phyloP scores from a whole-genome alignment of 2,113 vertebrate species.

The Sturnus vulgaris region DNA sequence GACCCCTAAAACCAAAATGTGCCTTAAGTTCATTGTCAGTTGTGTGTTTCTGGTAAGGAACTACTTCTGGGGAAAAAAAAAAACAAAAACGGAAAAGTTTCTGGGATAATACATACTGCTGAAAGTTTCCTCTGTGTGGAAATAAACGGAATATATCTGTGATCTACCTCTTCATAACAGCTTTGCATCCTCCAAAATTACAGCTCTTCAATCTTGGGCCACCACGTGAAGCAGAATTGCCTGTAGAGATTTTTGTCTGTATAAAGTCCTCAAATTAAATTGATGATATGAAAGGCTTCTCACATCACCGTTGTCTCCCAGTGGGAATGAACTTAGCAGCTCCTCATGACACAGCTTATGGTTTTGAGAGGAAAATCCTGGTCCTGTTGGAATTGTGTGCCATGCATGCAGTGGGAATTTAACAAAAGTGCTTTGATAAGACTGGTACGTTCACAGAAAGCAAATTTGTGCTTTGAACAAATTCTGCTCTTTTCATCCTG shows the following conservation, averaged over 20 bases:
- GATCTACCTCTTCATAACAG: background rate
- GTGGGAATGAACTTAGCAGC: background rate
- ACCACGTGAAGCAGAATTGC: accelerated
- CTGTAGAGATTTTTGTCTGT: background rate
- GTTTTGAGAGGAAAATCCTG: background rate
- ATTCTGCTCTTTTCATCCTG: background rate
- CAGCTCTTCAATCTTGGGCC: background rate
- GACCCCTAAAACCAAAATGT: background rate
- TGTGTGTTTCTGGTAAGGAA: background rate
- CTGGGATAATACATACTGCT: background rate
- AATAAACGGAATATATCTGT: background rate
- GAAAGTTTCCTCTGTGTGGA: background rate
- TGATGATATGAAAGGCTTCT: background rate
- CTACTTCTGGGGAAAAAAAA: background rate
- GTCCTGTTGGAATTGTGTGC: background rate
- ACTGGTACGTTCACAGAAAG: background rate
- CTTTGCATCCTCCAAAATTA: background rate
- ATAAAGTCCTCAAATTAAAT: background rate
- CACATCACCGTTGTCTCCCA: background rate
- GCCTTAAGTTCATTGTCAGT: background rate
- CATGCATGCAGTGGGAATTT: background rate
- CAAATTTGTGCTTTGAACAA: background rate
- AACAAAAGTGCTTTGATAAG: background rate
- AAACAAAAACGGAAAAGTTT: background rate
- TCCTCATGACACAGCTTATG: background rate